These are phyloP conservation scores for Drosophila macrothrix DNA, from an alignment of 2,888 invertebrate species.

Conservation along the genomic window DNA sequence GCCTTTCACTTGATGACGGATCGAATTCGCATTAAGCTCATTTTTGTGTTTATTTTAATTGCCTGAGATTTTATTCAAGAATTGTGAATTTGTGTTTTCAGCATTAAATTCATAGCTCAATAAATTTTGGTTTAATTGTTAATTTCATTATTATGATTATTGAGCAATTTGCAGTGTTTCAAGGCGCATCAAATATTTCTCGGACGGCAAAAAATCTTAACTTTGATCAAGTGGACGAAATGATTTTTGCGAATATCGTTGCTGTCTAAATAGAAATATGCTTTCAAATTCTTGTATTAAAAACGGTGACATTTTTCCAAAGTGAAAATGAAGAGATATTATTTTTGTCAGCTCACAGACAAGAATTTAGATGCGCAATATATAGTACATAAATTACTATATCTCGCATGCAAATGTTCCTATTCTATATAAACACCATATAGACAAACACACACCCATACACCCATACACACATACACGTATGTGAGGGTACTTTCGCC, in stretches of 20 bases:
- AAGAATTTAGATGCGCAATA: constrained; percentile 1
- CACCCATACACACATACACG: neutral
- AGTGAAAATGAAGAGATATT: constrained; percentile 45
- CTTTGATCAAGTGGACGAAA: constrained; percentile 32
- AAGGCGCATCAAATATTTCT: neutral
- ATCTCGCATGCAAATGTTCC: constrained; percentile 29
- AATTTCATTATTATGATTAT: neutral
- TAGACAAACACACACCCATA: neutral
- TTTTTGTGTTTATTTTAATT: constrained; percentile 51
- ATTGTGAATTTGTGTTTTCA: constrained; percentile 11
- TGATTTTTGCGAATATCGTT: constrained; percentile 28
- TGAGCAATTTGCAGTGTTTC: neutral
- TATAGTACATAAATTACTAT: constrained; percentile 29
- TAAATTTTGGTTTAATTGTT: neutral
- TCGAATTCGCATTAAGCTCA: constrained; percentile 64
- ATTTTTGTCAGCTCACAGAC: constrained; percentile 53
- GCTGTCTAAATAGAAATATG: constrained; percentile 15
- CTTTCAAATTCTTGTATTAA: constrained; percentile 42
- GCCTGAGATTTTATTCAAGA: neutral
- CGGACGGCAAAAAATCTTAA: constrained; percentile 3
- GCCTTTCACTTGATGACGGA: constrained; percentile 63
- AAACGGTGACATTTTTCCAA: constrained; percentile 70
- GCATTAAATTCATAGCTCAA: constrained; percentile 1
- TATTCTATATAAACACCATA: constrained; percentile 33
- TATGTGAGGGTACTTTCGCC: constrained; percentile 38